Evolutionary conservation across 1,140 invertebrate genomes (phyloP).

Genomic region (Bradysia coprophila): DNA sequence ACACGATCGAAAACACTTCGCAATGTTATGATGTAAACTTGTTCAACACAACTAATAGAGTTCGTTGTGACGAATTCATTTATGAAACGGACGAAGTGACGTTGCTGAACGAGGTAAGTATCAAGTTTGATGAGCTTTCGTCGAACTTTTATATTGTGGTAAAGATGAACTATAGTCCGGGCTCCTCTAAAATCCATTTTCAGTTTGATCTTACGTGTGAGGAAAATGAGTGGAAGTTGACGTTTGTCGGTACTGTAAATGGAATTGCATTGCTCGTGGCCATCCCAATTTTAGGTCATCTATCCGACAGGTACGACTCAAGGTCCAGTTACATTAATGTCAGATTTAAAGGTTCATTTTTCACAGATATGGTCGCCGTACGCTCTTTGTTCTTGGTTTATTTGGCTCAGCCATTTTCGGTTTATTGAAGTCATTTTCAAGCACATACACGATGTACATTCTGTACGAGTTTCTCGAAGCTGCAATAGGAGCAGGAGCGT

Average conservation of each 20-base stretch:
- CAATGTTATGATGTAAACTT: neutral
- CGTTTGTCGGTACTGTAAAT: conserved; percentile 49
- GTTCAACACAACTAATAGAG: neutral
- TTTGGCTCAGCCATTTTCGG: conserved; percentile 36
- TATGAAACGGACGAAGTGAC: neutral
- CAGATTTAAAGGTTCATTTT: too few species aligned
- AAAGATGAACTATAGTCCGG: too few species aligned
- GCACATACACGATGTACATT: conserved; percentile 37
- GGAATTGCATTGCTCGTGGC: conserved; percentile 50
- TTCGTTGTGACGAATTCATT: neutral
- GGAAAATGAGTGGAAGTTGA: conserved; percentile 40
- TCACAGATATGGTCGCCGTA: conserved; percentile 37
- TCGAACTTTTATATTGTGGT: too few species aligned
- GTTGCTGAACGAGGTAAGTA: neutral
- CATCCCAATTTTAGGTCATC: conserved; percentile 40
- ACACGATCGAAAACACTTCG: neutral
- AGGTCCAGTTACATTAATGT: too few species aligned
- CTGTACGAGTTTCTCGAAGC: conserved; percentile 39
- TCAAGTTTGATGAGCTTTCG: too few species aligned
- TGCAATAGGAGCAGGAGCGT: conserved; percentile 35
- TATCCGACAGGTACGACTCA: conserved; percentile 34
- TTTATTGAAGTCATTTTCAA: conserved; percentile 39
- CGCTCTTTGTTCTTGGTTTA: conserved; percentile 33
- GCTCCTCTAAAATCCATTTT: too few species aligned
- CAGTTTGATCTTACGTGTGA: conserved; percentile 23